Conservation (phyloP, 1,140 invertebrate genomes). For the Macrobrachium nipponense region DNA sequence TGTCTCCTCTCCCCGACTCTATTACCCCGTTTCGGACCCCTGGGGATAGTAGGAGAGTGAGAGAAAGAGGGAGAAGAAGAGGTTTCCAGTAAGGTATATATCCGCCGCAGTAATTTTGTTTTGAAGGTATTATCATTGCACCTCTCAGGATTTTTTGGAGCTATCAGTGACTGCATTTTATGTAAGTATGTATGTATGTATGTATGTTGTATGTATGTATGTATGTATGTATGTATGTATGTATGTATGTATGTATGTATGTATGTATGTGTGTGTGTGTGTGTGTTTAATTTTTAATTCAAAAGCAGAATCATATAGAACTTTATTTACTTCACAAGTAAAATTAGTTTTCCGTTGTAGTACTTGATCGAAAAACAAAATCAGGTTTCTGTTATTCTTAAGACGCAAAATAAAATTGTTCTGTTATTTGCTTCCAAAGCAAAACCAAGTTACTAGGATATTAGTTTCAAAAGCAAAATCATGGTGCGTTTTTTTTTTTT, state of each 20-base stretch:
- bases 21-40: slow-evolving; percentile 33
- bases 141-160: not conserved
- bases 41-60: not conserved
- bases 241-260: slow-evolving; percentile 11
- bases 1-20: slow-evolving; percentile 46
- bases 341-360: too few species aligned
- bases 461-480: too few species aligned
- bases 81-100: not conserved
- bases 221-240: slow-evolving; percentile 9
- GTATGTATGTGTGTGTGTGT: not conserved
- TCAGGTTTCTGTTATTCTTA: too few species aligned
- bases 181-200: not conserved
- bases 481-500: too few species aligned
- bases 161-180: not conserved
- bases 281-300: not conserved
- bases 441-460: too few species aligned
- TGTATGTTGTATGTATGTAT: not conserved
- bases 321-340: not conserved
- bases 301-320: not conserved
- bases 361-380: too few species aligned
- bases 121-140: not conserved
- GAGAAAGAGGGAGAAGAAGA: slow-evolving; percentile 10
- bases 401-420: too few species aligned
- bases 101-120: not conserved
- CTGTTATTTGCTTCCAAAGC: too few species aligned